These are phyloP conservation scores for Illadopsis cleaveri DNA, from an alignment of 2,113 vertebrate species.

Conservation along the genomic window DNA sequence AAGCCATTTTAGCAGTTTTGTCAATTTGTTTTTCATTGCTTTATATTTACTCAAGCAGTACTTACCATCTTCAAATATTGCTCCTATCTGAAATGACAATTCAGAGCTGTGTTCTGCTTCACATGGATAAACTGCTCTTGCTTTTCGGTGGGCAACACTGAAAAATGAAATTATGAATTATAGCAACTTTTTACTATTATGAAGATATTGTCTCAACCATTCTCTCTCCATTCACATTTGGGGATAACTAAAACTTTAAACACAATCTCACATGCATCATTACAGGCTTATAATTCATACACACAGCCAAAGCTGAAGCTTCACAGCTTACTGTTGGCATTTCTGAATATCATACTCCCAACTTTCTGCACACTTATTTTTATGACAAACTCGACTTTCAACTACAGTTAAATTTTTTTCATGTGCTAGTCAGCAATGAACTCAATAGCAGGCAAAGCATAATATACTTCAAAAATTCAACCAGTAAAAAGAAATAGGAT, in stretches of 20 bases:
- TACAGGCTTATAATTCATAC: not conserved
- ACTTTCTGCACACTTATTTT: not conserved
- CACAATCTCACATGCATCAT: not conserved
- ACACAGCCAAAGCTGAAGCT: not conserved
- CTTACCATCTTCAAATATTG: slow-evolving; percentile 97
- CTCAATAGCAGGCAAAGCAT: not conserved
- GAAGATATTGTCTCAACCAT: not conserved
- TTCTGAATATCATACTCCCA: not conserved
- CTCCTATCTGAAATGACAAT: slow-evolving; percentile 94
- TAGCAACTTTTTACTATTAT: not conserved
- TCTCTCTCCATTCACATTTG: not conserved
- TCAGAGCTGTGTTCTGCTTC: slow-evolving; percentile 96
- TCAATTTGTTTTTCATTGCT: slow-evolving; percentile 28
- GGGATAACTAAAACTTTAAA: slow-evolving; percentile 4
- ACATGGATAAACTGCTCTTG: slow-evolving; percentile 93
- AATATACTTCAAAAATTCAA: not conserved
- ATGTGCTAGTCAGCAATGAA: slow-evolving; percentile 4
- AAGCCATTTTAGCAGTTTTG: slow-evolving; percentile 6
- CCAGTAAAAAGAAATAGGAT: not conserved
- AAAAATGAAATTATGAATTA: slow-evolving; percentile 60
- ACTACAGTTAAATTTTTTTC: not conserved
- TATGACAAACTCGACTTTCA: not conserved
- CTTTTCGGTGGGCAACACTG: slow-evolving; percentile 85
- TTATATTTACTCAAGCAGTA: slow-evolving; percentile 50
- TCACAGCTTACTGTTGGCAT: slow-evolving; percentile 15